A percentile compares a stretch with the other conserved stretches of the same genome.
These are phyloP conservation scores for Cremastobaeus sp. DNA, from an alignment of 2,888 invertebrate species.

Conservation along the genomic window DNA sequence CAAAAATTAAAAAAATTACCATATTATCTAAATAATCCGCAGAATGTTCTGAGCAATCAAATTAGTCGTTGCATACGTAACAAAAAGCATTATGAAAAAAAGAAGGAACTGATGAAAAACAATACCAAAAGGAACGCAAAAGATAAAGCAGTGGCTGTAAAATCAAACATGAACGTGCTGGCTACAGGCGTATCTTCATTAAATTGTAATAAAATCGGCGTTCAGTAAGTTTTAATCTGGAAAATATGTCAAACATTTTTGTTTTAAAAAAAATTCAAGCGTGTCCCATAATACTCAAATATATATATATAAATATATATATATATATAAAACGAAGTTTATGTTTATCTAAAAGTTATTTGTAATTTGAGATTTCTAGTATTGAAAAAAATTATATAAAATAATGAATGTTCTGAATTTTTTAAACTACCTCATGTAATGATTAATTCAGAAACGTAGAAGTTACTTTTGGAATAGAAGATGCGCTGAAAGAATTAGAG, in stretches of 20 bases:
- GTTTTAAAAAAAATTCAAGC: too few species aligned
- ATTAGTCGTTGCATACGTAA: slow-evolving; percentile 8
- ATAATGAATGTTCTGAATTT: not conserved
- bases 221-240: too few species aligned
- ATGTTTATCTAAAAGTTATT: too few species aligned
- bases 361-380: too few species aligned
- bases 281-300: too few species aligned
- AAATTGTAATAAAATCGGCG: too few species aligned
- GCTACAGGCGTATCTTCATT: too few species aligned
- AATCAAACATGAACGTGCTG: not conserved
- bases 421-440: not conserved
- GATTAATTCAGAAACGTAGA: not conserved
- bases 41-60: slow-evolving; percentile 13
- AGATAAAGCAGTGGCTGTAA: not conserved
- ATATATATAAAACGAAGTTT: too few species aligned
- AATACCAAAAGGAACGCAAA: not conserved
- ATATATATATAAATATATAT: too few species aligned
- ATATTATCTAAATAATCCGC: not conserved
- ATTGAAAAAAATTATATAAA: slow-evolving; percentile 1
- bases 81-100: slow-evolving; percentile 13
- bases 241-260: too few species aligned
- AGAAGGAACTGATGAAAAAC: not conserved
- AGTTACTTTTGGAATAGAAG: not conserved
- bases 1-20: too few species aligned
- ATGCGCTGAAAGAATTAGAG: slow-evolving; percentile 19